phyloP scores from a whole-genome alignment of 2,797 vertebrate species.

The Cossypha caffra region DNA sequence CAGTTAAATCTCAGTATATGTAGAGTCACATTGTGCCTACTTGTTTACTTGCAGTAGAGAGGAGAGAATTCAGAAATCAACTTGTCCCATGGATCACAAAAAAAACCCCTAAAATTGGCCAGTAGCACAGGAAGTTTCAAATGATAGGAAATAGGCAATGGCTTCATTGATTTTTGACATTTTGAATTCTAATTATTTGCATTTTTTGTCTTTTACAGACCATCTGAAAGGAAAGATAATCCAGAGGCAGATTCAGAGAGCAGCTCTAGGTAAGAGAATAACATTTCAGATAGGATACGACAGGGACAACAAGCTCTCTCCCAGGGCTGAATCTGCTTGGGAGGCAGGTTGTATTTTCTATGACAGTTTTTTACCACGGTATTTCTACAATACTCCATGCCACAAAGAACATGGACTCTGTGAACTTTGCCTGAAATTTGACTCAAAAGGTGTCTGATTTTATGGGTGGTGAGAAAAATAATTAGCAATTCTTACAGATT shows the following conservation, averaged over 20 bases:
- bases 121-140: neutral
- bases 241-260: slow-evolving; percentile 81
- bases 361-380: neutral
- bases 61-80: neutral
- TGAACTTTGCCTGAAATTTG: neutral
- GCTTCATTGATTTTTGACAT: neutral
- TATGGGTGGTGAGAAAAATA: neutral
- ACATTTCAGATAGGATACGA: neutral
- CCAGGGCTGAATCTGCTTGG: neutral
- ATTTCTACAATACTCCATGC: neutral
- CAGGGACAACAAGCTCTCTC: neutral
- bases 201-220: slow-evolving; percentile 75
- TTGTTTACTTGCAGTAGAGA: neutral
- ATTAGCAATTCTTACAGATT: neutral
- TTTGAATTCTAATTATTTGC: neutral
- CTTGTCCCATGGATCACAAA: neutral
- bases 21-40: neutral
- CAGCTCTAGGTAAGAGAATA: slow-evolving; percentile 79
- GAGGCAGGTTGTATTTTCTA: neutral
- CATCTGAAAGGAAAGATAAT: slow-evolving; percentile 85
- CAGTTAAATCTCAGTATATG: neutral
- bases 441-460: neutral
- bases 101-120: fast-evolving
- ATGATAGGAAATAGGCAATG: neutral
- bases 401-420: neutral